These are phyloP conservation scores for Leucosticte australis DNA, from an alignment of 2,113 vertebrate species.

Conservation along the genomic window DNA sequence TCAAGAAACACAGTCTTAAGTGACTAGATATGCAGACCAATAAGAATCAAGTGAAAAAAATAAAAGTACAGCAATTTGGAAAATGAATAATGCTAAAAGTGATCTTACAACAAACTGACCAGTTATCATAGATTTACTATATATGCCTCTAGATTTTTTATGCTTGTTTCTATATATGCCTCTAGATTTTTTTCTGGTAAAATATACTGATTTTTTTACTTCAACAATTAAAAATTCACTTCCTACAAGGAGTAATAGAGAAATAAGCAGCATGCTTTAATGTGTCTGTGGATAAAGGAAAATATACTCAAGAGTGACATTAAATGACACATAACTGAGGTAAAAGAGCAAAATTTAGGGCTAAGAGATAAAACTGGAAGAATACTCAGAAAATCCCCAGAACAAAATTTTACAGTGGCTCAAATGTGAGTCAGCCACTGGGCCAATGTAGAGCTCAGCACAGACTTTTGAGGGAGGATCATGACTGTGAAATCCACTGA, in stretches of 20 bases:
- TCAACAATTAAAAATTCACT: neutral
- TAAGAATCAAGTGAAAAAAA: neutral
- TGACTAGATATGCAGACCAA: neutral
- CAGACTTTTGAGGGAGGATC: neutral
- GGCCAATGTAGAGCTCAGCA: neutral
- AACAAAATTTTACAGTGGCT: neutral
- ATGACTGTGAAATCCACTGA: neutral
- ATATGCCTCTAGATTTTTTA: neutral
- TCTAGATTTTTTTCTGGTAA: neutral
- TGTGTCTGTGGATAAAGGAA: neutral
- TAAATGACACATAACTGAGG: neutral
- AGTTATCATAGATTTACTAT: neutral
- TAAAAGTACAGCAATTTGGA: neutral
- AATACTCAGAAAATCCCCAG: neutral
- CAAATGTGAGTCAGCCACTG: neutral
- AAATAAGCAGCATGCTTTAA: neutral
- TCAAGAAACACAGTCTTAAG: neutral
- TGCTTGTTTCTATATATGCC: neutral
- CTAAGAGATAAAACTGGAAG: neutral
- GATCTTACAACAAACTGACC: neutral
- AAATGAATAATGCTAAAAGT: neutral
- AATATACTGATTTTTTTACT: neutral
- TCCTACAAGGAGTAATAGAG: neutral
- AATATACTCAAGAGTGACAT: neutral
- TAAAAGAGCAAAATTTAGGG: neutral